Base-by-base conservation (phyloP, 2,888 invertebrate genomes). In the Xestia sexstrigata region DNA sequence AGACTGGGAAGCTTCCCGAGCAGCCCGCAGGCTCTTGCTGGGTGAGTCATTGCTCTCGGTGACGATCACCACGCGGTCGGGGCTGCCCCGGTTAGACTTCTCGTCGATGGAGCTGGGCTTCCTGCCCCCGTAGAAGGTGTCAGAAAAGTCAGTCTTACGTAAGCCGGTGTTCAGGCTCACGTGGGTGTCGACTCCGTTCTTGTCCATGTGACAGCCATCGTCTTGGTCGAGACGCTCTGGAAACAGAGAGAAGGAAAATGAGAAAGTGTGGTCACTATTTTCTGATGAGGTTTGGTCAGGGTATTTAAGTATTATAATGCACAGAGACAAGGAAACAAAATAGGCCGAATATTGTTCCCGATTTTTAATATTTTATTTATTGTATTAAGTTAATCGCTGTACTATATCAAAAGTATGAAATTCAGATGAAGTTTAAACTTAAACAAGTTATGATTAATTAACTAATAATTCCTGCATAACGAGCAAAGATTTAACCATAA, bases 161-260 rank as follows among this genome's bases (percentile, higher is more conserved):
- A 98, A 95, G 8, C 98, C 98, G 3, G 98, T 97, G 89, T 97
- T 97, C 87, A 97, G 97, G 89, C 98, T 97, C 74, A 98, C 97
- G 93, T 97, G 97, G 83, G 97, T 97, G 79, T 97, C 97, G 11
- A 77, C 85, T 84, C 94, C 96, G 87, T 89, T 91, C 82, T 92
- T 95, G 82, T 96, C 96, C 88, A 93, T 91, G 83, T 94, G 94
- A 85, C 95, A 95, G 91, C 95, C 95, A 83, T 96, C 96, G 82
- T 95, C 96, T 78, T 95, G 94, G 88, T 97, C 97, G 93, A 97
- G 97, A 97, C 97, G 98, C 97, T 97, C 98, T 98, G 95, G 9
- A 96, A 96, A 73, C 11, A 80, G 82, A 72, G 82, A 77, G 83
- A 66, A 65, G 60, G n/a, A 55, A 79, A 4, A 42, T 78, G 7